phyloP scores from a whole-genome alignment of 2,888 invertebrate genomes.

The Spodoptera littoralis region DNA sequence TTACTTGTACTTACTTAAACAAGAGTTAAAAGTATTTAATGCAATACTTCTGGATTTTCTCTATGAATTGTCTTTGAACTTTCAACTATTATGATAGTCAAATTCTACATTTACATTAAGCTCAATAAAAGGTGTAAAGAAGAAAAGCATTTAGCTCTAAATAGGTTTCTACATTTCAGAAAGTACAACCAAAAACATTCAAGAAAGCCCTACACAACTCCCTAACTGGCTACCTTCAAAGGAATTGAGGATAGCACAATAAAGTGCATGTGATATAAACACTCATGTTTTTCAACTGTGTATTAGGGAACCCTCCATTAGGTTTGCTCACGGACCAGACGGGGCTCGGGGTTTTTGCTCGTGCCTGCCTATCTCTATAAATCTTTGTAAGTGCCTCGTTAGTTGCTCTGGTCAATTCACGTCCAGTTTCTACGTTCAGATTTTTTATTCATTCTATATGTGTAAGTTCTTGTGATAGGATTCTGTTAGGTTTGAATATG shows the following conservation, averaged over 20 bases:
- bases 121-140: no score
- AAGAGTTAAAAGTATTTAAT: no score
- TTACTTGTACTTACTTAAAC: no score
- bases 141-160: no score
- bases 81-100: no score
- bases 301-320: constrained; percentile 68
- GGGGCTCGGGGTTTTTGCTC: constrained; percentile 72
- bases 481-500: constrained; percentile 7
- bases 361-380: constrained; percentile 77
- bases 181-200: not conserved
- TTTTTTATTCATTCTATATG: constrained; percentile 73
- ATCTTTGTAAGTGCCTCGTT: constrained; percentile 83
- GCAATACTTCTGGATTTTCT: no score
- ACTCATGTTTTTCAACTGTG: constrained; percentile 67
- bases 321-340: constrained; percentile 64
- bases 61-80: no score
- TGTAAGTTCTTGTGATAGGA: constrained; percentile 47
- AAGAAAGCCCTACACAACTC: constrained; percentile 1
- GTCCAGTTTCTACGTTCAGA: constrained; percentile 69
- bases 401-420: constrained; percentile 79
- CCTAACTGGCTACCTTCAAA: constrained; percentile 22
- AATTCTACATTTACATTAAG: no score
- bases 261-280: constrained; percentile 70
- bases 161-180: not conserved
- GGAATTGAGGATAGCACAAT: constrained; percentile 59